Evolutionary conservation across 2,797 vertebrate species (phyloP), one percentile per base, ranked within the genome.

Genomic region (Sebastiscus albofasciatus): DNA sequence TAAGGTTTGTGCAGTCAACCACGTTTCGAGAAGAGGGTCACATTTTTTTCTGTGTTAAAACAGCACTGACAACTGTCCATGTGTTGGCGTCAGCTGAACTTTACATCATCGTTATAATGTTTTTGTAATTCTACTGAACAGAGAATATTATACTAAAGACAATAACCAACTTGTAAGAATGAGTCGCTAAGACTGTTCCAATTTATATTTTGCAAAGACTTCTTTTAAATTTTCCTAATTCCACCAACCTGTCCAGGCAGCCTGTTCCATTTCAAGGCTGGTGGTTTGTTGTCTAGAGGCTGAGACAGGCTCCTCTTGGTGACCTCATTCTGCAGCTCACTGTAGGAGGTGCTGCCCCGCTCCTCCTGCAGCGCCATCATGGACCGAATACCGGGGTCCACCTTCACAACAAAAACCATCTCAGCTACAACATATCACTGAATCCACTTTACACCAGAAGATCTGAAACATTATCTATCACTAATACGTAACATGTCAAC

Each of bases 321-420:
- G 74, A 91, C 73, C 29, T 97, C 96, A 27, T 84, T 90, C 65
- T 97, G 95, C 31, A 95, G 94, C 6, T 98, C 97, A 75, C 89
- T 93, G 60, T 94, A 94, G 4, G 94, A 94, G 29, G 96, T 94
- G 91, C 92, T 96, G 20, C 96, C 94, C 42, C 96, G 90, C 72
- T 99, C 98, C 90, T 97, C 97, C 65, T 98, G 97, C 92, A 97
- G 89, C 3, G 96, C 96, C 96, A 96, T 93, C 96, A 96, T 95
- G 36, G 97, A 99, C 36, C 94, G 94, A 26, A 96, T 95, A 72
- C 96, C 90, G 11, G 97, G 96, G 89, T 97, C 96, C 89, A 98
- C 96, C 99, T 99, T 89, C 34, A 75, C 4, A 56, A 34, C 39
- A 69, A 31, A 77, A 55, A 31, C 2, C n/a, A 12, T 34, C 10